These are phyloP conservation scores for Chaetogeoica ovagalla DNA, from an alignment of 2,888 invertebrate species.

Conservation along the genomic window DNA sequence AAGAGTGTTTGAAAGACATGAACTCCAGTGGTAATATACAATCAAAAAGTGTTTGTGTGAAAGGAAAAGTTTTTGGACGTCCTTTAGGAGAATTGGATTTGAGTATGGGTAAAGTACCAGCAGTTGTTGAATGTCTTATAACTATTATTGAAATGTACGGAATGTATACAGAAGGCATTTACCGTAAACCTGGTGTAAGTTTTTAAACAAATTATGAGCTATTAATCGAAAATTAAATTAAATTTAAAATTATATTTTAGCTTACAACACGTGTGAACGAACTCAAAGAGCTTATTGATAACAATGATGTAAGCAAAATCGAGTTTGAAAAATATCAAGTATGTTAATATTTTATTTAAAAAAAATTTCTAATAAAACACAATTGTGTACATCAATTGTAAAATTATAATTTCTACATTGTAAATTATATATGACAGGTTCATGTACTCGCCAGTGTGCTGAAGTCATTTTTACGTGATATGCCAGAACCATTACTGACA, in stretches of 20 bases:
- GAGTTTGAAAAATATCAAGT: constrained; percentile 57
- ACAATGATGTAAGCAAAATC: constrained; percentile 60
- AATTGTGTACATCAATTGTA: neutral
- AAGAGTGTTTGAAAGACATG: constrained; percentile 65
- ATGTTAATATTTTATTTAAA: constrained; percentile 21
- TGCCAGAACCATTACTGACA: constrained; percentile 90
- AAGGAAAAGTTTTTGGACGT: constrained; percentile 74
- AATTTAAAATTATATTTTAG: constrained; percentile 54
- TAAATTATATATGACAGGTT: constrained; percentile 61
- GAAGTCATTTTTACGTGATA: constrained; percentile 86
- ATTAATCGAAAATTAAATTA: neutral
- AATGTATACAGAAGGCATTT: constrained; percentile 88
- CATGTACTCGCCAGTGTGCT: constrained; percentile 88
- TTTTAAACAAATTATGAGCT: neutral
- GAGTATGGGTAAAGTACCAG: constrained; percentile 79
- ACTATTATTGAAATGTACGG: constrained; percentile 89
- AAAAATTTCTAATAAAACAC: constrained; percentile 7
- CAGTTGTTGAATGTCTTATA: constrained; percentile 85
- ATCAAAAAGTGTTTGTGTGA: constrained; percentile 56
- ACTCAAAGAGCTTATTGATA: constrained; percentile 74
- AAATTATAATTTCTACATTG: constrained; percentile 15
- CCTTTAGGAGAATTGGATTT: constrained; percentile 74
- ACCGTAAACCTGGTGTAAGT: constrained; percentile 87
- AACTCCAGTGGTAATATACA: constrained; percentile 52
- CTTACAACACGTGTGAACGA: constrained; percentile 74